phyloP scores from a whole-genome alignment of 2,113 vertebrate species.

The Callipepla squamata region DNA sequence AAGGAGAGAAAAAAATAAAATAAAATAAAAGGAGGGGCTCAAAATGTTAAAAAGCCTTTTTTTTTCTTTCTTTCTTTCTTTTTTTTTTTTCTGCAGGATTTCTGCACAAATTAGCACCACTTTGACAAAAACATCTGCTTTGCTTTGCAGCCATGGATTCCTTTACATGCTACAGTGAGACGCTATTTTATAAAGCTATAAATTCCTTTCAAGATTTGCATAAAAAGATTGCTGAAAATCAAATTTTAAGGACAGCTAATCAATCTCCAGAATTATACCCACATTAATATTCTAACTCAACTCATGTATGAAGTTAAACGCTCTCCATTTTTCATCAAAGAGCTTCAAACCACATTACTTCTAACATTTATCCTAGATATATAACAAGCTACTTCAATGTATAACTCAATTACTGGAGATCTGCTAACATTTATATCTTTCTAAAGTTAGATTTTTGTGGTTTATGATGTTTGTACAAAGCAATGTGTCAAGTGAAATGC shows the following conservation, averaged over 20 bases:
- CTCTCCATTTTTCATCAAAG: neutral
- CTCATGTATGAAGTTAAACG: neutral
- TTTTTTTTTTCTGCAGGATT: neutral
- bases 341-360: neutral
- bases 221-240: neutral
- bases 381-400: neutral
- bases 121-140: neutral
- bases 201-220: neutral
- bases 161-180: neutral
- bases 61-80: neutral
- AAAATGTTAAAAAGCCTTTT: neutral
- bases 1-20: neutral
- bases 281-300: neutral
- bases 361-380: neutral
- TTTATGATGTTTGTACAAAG: neutral
- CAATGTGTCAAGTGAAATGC: neutral
- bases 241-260: conserved; percentile 19
- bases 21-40: neutral
- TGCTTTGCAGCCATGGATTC: neutral
- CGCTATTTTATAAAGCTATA: neutral
- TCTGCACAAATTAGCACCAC: neutral
- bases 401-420: neutral
- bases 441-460: neutral
- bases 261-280: neutral
- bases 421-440: neutral